Base-by-base conservation (phyloP, 2,797 vertebrate genomes). In the Merluccius polli region DNA sequence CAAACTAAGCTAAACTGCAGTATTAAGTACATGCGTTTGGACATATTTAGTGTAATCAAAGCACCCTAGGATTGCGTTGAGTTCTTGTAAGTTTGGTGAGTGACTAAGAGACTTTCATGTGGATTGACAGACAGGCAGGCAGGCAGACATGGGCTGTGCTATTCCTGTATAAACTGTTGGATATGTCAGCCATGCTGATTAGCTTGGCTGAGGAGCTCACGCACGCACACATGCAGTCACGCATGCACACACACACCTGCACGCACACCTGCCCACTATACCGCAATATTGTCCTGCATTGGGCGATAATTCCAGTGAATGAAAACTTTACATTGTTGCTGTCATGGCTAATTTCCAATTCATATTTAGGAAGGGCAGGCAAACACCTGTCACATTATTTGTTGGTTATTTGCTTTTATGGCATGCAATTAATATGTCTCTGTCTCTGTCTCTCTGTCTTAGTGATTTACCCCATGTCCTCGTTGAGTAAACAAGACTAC, bases 351-450 rank as follows among this genome's bases (percentile, higher is more conserved):
- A 65, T 65, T 65, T 65, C n/a, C 24, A 65, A 65, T 65, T 65
- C 59, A 27, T 65, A 27, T 65, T 65, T 65, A 27, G 59, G 59
- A 27, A 27, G 59, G 59, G 59, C 59, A 27, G 59, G 59, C 59
- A 65, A 65, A 65, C 59, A 65, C 59, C 59, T 65, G 59, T 65
- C 41, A 16, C 59, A 65, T 65, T 65, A 65, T 65, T 65, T 65
- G 59, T 65, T 65, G 27, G 15, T 27, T 65, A 65, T 65, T 65
- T 27, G 59, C 59, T 27, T 65, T 65, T 65, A 65, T 27, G 59
- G 59, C 59, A 27, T 10, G 59, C 59, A 65, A 65, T 65, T 65
- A 65, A 65, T 65, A 52, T 63, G 9, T 27, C 52, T 63, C 52
- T 24, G 9, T 63, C n/a, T 18, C 44, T 24, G 18, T 1, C 52